Conservation (phyloP, 2,888 invertebrate species). For the Lasioglossum oenotherae region DNA sequence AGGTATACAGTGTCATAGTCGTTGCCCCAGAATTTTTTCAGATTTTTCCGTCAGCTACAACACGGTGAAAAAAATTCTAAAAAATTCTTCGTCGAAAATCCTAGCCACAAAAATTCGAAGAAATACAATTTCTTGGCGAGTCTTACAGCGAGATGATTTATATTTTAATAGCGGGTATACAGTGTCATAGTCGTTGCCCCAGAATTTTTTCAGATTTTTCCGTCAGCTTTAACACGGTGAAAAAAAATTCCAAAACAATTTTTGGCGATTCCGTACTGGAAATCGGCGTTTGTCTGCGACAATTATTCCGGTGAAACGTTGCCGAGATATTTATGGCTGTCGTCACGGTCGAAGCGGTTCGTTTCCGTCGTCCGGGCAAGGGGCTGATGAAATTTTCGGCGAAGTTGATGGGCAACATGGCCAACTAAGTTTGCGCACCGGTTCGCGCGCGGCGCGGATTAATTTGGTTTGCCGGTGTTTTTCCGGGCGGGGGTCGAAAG, state of each 20-base stretch:
- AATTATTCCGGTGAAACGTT: neutral
- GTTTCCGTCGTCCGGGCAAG: neutral
- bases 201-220: neutral
- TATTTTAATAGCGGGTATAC: no score
- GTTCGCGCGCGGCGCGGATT: slow-evolving; percentile 37
- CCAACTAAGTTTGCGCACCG: slow-evolving; percentile 46
- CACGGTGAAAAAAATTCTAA: neutral
- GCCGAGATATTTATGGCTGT: neutral
- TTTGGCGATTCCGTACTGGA: neutral
- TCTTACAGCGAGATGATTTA: no score
- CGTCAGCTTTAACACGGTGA: fast-evolving
- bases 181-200: no score
- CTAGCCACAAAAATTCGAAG: neutral
- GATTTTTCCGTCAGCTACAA: neutral
- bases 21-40: neutral
- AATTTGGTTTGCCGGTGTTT: slow-evolving; percentile 49
- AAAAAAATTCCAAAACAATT: neutral
- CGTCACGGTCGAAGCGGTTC: slow-evolving; percentile 22
- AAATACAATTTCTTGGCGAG: neutral
- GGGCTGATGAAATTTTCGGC: slow-evolving; percentile 47
- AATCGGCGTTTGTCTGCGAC: neutral
- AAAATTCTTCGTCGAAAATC: neutral
- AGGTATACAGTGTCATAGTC: no score
- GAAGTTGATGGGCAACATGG: slow-evolving; percentile 40
- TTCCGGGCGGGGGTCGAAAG: slow-evolving; percentile 34